phyloP scores from a whole-genome alignment of 2,797 vertebrate species.

The Dendrocincla tyrannina region DNA sequence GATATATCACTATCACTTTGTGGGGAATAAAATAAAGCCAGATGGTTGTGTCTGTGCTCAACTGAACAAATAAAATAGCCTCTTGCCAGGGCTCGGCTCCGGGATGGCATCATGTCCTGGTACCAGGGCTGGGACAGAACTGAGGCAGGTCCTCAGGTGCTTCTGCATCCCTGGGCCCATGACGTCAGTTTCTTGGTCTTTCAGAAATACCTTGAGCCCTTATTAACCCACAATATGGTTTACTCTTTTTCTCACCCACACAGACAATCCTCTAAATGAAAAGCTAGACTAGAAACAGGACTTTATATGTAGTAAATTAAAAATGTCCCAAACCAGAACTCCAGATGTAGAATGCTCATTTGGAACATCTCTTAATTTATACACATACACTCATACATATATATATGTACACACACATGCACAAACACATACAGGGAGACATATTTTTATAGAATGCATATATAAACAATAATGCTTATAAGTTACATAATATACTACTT shows the following conservation, averaged over 20 bases:
- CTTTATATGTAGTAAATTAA: not conserved
- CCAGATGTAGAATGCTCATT: not conserved
- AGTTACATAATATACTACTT: not conserved
- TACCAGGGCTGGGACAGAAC: not conserved
- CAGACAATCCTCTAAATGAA: not conserved
- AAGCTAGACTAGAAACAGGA: not conserved
- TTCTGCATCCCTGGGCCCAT: not conserved
- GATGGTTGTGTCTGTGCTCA: not conserved
- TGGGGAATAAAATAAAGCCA: not conserved
- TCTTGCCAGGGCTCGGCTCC: not conserved
- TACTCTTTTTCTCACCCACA: not conserved
- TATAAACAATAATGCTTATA: not conserved
- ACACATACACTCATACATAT: not conserved
- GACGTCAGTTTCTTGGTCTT: not conserved
- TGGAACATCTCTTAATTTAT: not conserved
- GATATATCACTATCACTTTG: not conserved
- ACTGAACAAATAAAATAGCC: accelerated
- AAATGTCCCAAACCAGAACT: not conserved
- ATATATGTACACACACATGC: not conserved
- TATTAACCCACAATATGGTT: not conserved
- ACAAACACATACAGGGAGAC: too few relatives aligned
- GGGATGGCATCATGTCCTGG: too few relatives aligned
- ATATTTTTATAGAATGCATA: not conserved
- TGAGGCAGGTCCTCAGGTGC: not conserved
- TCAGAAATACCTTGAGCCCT: not conserved